Evolutionary conservation across 1,140 invertebrate species (phyloP).

Genomic region (Halotydeus destructor): DNA sequence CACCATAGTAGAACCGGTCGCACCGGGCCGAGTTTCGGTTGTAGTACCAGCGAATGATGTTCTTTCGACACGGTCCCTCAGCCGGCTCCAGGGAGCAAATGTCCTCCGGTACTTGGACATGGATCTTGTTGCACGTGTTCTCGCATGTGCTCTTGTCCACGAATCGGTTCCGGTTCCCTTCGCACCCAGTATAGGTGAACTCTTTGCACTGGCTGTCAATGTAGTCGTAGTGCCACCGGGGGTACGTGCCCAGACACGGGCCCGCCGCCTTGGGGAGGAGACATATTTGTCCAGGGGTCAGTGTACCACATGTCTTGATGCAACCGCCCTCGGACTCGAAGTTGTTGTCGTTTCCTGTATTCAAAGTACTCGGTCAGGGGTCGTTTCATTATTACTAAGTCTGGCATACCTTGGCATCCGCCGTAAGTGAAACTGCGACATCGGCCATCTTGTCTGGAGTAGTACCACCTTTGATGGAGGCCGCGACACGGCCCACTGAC

Average conservation of each 20-base stretch:
- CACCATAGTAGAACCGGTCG: constrained; percentile 62
- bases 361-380: no score
- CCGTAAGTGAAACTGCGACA: constrained; percentile 54
- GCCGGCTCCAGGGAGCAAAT: constrained; percentile 47
- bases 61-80: constrained; percentile 53
- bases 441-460: constrained; percentile 41
- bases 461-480: constrained; percentile 59
- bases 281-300: constrained; percentile 28
- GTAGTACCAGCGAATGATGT: constrained; percentile 61
- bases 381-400: no score
- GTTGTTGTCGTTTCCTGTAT: constrained; percentile 61
- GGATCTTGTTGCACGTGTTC: constrained; percentile 29
- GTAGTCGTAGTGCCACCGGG: constrained; percentile 51
- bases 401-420: constrained; percentile 41
- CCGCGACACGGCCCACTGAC: constrained; percentile 41
- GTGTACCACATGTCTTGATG: constrained; percentile 39
- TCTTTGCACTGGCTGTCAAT: constrained; percentile 34
- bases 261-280: constrained; percentile 44
- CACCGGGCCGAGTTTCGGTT: constrained; percentile 47
- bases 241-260: constrained; percentile 39
- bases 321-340: constrained; percentile 66
- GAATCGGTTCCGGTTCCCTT: constrained; percentile 74
- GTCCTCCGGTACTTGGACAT: constrained; percentile 18
- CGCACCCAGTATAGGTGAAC: constrained; percentile 38
- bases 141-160: constrained; percentile 50